Conservation (phyloP, 2,797 vertebrate species). For the Hyperoplus immaculatus region DNA sequence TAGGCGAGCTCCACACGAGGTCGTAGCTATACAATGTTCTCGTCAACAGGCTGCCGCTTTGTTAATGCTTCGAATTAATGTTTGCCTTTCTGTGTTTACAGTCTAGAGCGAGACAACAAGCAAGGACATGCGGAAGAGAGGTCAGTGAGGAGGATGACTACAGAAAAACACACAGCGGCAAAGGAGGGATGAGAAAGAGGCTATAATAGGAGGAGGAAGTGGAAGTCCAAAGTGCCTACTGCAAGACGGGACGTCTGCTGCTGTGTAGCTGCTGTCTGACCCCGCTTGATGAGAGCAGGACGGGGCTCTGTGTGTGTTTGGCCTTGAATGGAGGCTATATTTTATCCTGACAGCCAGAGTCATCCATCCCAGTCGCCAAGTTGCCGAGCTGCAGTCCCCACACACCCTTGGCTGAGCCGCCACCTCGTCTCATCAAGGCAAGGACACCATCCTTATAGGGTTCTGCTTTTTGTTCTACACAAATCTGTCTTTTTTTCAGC, state of each 20-base stretch:
- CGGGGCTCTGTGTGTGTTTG: constrained; percentile 69
- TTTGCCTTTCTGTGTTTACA: constrained; percentile 50
- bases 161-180: constrained; percentile 51
- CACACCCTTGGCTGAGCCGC: constrained; percentile 56
- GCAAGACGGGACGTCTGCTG: constrained; percentile 55
- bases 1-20: constrained; percentile 43
- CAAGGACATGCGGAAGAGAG: constrained; percentile 71
- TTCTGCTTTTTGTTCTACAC: constrained; percentile 54
- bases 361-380: constrained; percentile 60
- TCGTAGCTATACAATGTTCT: constrained; percentile 41
- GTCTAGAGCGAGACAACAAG: constrained; percentile 63
- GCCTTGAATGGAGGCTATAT: constrained; percentile 83
- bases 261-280: constrained; percentile 31
- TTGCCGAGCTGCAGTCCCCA: constrained; percentile 70
- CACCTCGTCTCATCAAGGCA: constrained; percentile 68
- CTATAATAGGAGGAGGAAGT: constrained; percentile 77
- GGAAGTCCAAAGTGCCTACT: constrained; percentile 83
- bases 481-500: constrained; percentile 29
- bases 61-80: constrained; percentile 26
- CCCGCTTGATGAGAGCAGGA: constrained; percentile 66
- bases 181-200: constrained; percentile 80
- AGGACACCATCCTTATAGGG: constrained; percentile 67
- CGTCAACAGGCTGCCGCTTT: constrained; percentile 53
- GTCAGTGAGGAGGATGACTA: constrained; percentile 72
- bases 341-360: constrained; percentile 79